These are phyloP conservation scores for Malthinus seriepunctatus DNA, from an alignment of 2,888 invertebrate species.

Conservation along the genomic window DNA sequence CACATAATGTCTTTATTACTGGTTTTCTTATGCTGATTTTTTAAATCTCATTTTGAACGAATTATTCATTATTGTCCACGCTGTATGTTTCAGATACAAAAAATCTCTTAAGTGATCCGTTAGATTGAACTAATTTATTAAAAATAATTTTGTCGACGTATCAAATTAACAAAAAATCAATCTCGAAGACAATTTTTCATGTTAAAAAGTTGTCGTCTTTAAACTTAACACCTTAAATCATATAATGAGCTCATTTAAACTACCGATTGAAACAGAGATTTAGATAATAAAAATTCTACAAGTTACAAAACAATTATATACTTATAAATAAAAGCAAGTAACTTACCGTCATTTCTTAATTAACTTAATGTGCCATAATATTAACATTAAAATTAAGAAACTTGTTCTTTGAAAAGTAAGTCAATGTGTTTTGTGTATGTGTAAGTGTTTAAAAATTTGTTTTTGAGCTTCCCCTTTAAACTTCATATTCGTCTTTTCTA, in stretches of 20 bases:
- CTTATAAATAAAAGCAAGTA: slow-evolving; percentile 14
- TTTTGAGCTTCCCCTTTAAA: too few relatives aligned
- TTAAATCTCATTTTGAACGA: too few relatives aligned
- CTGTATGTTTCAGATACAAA: too few relatives aligned
- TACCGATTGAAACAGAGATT: slow-evolving; percentile 29
- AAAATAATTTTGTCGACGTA: too few relatives aligned
- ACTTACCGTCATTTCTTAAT: slow-evolving; percentile 23
- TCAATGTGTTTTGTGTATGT: not conserved
- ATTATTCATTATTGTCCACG: too few relatives aligned
- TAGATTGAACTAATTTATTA: too few relatives aligned
- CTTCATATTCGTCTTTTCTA: not conserved
- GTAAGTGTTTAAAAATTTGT: not conserved
- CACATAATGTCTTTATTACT: too few relatives aligned
- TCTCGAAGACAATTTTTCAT: not conserved
- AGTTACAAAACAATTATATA: slow-evolving; percentile 12
- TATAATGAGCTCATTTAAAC: slow-evolving; percentile 31
- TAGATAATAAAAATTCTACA: slow-evolving; percentile 31
- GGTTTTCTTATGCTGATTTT: too few relatives aligned
- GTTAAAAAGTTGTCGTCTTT: slow-evolving; percentile 30
- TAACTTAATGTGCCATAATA: slow-evolving; percentile 12
- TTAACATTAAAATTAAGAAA: slow-evolving; percentile 11
- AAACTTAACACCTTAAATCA: slow-evolving; percentile 25
- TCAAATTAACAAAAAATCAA: too few relatives aligned
- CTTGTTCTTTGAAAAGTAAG: slow-evolving; percentile 4
- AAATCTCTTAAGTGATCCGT: too few relatives aligned